Conservation (phyloP, 2,113 vertebrate species). For the Limnothrissa miodon region DNA sequence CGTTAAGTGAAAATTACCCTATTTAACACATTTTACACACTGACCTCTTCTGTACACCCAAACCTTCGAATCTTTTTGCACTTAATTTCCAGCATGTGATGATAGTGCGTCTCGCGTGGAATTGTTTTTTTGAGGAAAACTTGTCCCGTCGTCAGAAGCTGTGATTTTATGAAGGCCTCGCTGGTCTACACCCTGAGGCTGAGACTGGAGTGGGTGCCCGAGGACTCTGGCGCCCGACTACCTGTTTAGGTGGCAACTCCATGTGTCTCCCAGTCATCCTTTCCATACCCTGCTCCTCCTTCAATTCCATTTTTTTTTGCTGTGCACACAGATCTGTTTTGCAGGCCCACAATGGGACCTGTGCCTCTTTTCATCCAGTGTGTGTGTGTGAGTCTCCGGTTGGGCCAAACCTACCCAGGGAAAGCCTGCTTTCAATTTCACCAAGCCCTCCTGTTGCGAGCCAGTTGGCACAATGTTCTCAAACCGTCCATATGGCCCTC, state of each 20-base stretch:
- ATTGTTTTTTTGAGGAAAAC: not conserved
- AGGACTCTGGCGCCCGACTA: not conserved
- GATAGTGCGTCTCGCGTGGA: not conserved
- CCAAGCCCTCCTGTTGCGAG: slow-evolving; percentile 59
- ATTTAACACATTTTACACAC: not conserved
- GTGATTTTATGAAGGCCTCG: not conserved
- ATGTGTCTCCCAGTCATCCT: slow-evolving; percentile 56
- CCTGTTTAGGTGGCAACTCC: slow-evolving; percentile 9
- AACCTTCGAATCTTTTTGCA: not conserved
- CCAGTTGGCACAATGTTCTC: slow-evolving; percentile 58
- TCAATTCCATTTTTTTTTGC: slow-evolving; percentile 43
- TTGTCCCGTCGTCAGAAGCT: not conserved
- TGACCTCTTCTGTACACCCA: slow-evolving; percentile 7
- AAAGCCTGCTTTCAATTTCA: slow-evolving; percentile 72
- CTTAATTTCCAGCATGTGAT: slow-evolving; percentile 5
- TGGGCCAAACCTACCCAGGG: slow-evolving; percentile 41
- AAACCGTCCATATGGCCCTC: slow-evolving; percentile 72
- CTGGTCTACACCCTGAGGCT: not conserved
- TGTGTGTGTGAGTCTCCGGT: slow-evolving; percentile 56
- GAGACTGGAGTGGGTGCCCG: not conserved
- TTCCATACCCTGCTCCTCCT: slow-evolving; percentile 56
- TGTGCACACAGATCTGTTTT: slow-evolving; percentile 61
- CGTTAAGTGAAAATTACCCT: not conserved
- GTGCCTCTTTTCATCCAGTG: slow-evolving; percentile 64
- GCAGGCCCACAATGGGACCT: slow-evolving; percentile 67